Conservation (phyloP, 2,797 vertebrate genomes). For the Acrossocheilus wenchowensis region DNA sequence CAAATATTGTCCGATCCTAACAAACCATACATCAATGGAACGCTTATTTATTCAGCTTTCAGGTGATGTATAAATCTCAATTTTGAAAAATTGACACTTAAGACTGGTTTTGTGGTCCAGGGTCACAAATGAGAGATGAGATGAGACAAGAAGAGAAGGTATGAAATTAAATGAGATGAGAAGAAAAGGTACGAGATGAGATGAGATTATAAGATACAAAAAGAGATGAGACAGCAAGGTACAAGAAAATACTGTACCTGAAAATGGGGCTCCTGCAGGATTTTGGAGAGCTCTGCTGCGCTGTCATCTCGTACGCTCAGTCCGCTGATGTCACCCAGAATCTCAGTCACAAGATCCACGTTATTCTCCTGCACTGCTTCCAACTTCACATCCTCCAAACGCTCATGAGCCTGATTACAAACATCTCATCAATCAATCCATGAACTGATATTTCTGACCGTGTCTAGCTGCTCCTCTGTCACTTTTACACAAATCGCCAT, state of each 20-base stretch:
- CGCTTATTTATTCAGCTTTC: no score
- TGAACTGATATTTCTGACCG: not conserved
- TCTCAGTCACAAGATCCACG: conserved; percentile 94
- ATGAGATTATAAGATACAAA: not conserved
- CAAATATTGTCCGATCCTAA: no score
- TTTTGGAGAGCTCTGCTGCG: conserved; percentile 88
- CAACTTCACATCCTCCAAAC: conserved; percentile 93
- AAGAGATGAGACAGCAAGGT: not conserved
- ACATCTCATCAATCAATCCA: not conserved
- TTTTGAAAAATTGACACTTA: no score
- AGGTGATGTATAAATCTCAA: no score
- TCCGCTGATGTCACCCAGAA: conserved; percentile 91
- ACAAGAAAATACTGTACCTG: conserved; percentile 78
- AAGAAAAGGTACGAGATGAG: not conserved
- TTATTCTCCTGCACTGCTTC: conserved; percentile 99
- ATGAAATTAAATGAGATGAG: not conserved
- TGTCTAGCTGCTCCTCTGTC: not conserved
- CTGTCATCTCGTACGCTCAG: conserved; percentile 88
- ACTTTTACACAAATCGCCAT: not conserved
- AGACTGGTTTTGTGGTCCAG: no score
- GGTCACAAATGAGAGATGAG: not conserved
- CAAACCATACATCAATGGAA: no score
- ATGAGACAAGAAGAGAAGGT: not conserved
- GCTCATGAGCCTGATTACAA: conserved; percentile 85
- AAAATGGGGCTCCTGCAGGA: conserved; percentile 96